Percentiles rank a stretch among this genome's conserved stretches.
Conservation (phyloP, 92 coral and sea anemone genomes). For the Epizoanthus illoricatus region DNA sequence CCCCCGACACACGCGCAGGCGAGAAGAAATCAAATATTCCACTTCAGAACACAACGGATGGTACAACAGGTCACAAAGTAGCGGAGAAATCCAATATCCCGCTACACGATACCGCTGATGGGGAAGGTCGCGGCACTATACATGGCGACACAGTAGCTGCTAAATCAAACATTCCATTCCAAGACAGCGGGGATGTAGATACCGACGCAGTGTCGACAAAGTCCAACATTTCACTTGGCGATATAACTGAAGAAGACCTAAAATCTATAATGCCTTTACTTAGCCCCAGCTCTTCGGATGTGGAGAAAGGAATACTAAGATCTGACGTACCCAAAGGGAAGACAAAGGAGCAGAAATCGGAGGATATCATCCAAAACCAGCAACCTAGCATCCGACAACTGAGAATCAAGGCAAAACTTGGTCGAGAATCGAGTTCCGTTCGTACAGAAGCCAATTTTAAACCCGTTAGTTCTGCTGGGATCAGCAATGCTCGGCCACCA, state of each 20-base stretch:
- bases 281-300: not conserved
- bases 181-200: not conserved
- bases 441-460: not conserved
- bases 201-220: not conserved
- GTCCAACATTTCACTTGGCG: constrained; percentile 13
- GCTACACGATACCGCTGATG: constrained; percentile 18
- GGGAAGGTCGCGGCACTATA: too few species aligned
- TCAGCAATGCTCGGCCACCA: constrained; percentile 17
- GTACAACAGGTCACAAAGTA: not conserved
- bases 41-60: not conserved
- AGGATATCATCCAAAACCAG: not conserved
- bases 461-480: not conserved
- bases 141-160: not conserved
- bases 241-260: constrained; percentile 29
- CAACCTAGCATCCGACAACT: not conserved
- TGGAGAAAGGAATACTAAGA: not conserved
- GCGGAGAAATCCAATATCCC: constrained; percentile 26
- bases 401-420: not conserved
- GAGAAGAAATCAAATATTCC: constrained; percentile 26
- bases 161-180: constrained; percentile 25
- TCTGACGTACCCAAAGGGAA: not conserved
- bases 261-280: constrained; percentile 43
- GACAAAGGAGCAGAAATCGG: not conserved
- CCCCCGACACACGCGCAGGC: not conserved
- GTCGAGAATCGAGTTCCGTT: not conserved